Conservation (phyloP, 2,113 vertebrate species). For the Paradisaea rubra region DNA sequence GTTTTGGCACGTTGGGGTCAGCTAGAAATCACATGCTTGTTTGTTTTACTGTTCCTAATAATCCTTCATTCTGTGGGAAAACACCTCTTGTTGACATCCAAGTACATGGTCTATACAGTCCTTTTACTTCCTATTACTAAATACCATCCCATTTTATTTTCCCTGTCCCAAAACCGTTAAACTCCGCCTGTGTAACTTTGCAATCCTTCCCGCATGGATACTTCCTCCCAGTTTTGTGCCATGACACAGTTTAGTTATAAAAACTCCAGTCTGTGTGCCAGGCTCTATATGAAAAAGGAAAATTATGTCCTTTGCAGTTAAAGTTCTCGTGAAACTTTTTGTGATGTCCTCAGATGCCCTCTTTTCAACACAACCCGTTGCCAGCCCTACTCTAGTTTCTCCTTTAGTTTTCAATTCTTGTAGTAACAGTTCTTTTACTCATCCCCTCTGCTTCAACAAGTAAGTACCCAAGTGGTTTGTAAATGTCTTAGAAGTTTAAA, state of each 20-base stretch:
- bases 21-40: accelerated
- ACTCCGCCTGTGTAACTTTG: background rate
- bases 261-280: background rate
- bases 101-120: background rate
- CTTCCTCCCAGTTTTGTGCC: background rate
- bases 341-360: accelerated
- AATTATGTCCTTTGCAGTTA: background rate
- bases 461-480: background rate
- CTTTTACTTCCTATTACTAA: background rate
- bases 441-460: background rate
- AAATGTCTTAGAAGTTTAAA: background rate
- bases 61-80: background rate
- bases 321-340: background rate
- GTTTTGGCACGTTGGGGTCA: accelerated
- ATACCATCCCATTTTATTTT: background rate
- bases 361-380: background rate
- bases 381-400: background rate
- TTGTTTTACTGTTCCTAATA: background rate
- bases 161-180: background rate
- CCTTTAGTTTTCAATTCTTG: background rate
- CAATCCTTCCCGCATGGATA: background rate
- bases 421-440: background rate
- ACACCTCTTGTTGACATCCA: accelerated
- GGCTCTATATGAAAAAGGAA: background rate
- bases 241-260: background rate